phyloP scores from a whole-genome alignment of 2,888 invertebrate genomes.

The Drosophila acutilabella region DNA sequence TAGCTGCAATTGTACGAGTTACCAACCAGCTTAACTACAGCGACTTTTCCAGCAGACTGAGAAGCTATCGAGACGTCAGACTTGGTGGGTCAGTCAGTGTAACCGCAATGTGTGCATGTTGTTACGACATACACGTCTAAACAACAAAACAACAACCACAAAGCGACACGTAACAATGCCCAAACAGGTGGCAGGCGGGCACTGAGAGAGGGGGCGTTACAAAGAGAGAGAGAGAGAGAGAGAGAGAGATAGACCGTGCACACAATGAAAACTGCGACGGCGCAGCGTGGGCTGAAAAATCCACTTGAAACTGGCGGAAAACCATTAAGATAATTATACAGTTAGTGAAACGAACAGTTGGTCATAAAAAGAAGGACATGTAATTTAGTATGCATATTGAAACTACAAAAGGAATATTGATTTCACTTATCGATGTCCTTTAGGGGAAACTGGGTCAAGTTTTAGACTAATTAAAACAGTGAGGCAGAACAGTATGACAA shows the following conservation, averaged over 20 bases:
- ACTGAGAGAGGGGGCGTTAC: conserved; percentile 8
- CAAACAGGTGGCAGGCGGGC: conserved; percentile 57
- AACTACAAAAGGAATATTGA: conserved; percentile 44
- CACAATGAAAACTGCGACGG: conserved; percentile 46
- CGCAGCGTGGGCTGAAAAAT: conserved; percentile 43
- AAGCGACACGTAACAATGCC: conserved; percentile 31
- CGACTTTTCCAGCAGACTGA: conserved; percentile 26
- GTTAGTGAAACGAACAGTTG: conserved; percentile 7
- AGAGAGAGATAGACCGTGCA: conserved; percentile 3
- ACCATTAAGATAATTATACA: conserved; percentile 6
- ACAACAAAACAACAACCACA: conserved; percentile 38
- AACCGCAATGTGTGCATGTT: conserved; percentile 57
- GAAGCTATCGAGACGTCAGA: conserved; percentile 9
- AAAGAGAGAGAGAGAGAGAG: not conserved
- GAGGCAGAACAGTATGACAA: not conserved
- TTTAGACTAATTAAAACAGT: not conserved
- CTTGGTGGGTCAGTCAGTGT: conserved; percentile 12
- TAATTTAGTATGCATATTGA: conserved; percentile 33
- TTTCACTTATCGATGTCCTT: conserved; percentile 45
- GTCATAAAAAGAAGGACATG: conserved; percentile 21
- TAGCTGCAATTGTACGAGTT: conserved; percentile 7
- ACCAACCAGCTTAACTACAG: conserved; percentile 15
- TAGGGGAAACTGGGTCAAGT: conserved; percentile 44
- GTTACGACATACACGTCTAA: conserved; percentile 54
- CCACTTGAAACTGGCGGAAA: conserved; percentile 17